Evolutionary conservation across 2,113 vertebrate species (phyloP), one percentile per base, ranked within the genome.

Genomic region (Symphodus melops): DNA sequence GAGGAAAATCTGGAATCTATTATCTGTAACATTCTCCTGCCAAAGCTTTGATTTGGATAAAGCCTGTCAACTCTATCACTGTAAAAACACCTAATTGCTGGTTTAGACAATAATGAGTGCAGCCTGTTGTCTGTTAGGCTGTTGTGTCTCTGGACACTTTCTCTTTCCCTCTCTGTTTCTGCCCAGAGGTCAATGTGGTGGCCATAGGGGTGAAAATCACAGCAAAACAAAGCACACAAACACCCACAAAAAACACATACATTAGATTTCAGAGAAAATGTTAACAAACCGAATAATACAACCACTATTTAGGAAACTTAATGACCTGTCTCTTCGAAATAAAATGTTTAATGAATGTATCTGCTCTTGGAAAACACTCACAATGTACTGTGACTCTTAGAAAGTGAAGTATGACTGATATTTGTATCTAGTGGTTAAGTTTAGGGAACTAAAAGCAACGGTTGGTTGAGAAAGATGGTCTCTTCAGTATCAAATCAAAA

Each of bases 81-180:
- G 58, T 95, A 94, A 93, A 95, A 95, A 95, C 94, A 94, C 93
- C 94, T 96, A 94, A 96, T 95, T 94, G 95, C 95, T 95, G 93
- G 92, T 96, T 93, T 94, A 94, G 93, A 96, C 96, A 95, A 95
- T 96, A 95, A 96, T 95, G 94, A 95, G 91, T 89, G 92, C 90
- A 93, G 90, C 91, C 90, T 90, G 75, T 95, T 96, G 95, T 94
- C 94, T 95, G 95, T 95, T 65, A 44, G 52, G 64, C 68, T 73
- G 25, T 48, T 77, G 59, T 20, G 36, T 72, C 11, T 58, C 62
- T 72, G 52, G 64, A 62, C 93, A 93, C 94, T 93, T 91, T 95
- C 46, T 17, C 46, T 48, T 94, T 21, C 68, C 13, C 21, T 11
- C 94, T 94, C 92, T 95, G 91, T 94, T 89, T 93, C 93, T 95